Evolutionary conservation across 2,113 vertebrate species (phyloP), one percentile per base, ranked within the genome.

Genomic region (Pseudorasbora parva): DNA sequence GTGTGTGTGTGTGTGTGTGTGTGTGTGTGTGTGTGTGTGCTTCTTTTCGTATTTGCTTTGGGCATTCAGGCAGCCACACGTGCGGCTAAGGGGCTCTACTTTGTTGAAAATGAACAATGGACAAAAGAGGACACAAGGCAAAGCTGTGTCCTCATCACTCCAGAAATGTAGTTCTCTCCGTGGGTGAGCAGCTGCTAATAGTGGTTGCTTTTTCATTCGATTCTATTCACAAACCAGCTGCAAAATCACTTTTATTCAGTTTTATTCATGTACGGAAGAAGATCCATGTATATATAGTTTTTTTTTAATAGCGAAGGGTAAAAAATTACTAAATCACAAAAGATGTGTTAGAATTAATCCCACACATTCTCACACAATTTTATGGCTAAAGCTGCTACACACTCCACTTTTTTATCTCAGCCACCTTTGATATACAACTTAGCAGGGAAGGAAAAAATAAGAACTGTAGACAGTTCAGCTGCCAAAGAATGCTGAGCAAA

Each of bases 41-140:
- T 66, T 72, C 62, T 62, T 21, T 72, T 60, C 72, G 30, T 73
- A 41, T 69, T 56, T 74, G 57, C 33, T 47, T 66, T 56, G 21
- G 17, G 4, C 19, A 60, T 11, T 41, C 64, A 41, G 81, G 86
- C 60, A 89, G 92, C 89, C 92, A 93, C 91, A 93, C 87, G 88
- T 92, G 86, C 86, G 86, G 90, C 84, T 87, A 69, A 86, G 33
- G 79, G 88, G 85, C 87, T 89, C 88, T 92, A 88, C 90, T 87
- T 77, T 41, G 85, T 88, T 56, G 85, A 15, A 72, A 72, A 47
- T 8, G 85, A 89, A 87, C 88, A 88, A 86, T 77, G 57, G 87
- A 91, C 90, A 91, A 89, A 91, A 83, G 89, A 69, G 88, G 90
- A 89, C 91, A 90, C 90, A 91, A 85, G 87, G 89, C 76, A 74